Percentiles rank a stretch among this genome's conserved stretches.
Evolutionary conservation across 1,140 invertebrate genomes (phyloP).

Genomic region (Lethrus apterus): DNA sequence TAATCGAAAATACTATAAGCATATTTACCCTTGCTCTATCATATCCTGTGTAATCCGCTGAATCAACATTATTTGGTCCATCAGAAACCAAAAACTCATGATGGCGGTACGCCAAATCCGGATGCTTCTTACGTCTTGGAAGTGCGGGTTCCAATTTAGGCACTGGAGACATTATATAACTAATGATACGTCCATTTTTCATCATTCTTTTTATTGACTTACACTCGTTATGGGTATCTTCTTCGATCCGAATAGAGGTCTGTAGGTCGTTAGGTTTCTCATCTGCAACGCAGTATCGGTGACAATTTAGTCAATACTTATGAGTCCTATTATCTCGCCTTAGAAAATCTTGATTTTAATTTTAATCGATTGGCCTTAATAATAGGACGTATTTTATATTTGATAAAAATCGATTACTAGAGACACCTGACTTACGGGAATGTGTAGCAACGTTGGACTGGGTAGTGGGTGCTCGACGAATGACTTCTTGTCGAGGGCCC

Average conservation of each 20-base stretch:
- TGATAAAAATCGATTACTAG: slow-evolving; percentile 27
- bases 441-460: slow-evolving; percentile 45
- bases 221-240: slow-evolving; percentile 28
- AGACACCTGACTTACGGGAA: slow-evolving; percentile 38
- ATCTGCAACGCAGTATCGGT: slow-evolving; percentile 26
- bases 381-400: neutral
- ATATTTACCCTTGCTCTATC: slow-evolving; percentile 51
- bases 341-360: too few species aligned
- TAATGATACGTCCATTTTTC: slow-evolving; percentile 19
- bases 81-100: slow-evolving; percentile 69
- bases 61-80: slow-evolving; percentile 44
- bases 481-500: slow-evolving; percentile 52
- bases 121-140: slow-evolving; percentile 78
- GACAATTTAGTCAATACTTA: neutral
- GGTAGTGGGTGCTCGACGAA: slow-evolving; percentile 51
- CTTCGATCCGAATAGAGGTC: slow-evolving; percentile 21
- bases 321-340: too few species aligned
- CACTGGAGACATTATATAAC: slow-evolving; percentile 41
- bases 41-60: slow-evolving; percentile 41
- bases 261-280: slow-evolving; percentile 36
- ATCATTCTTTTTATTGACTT: slow-evolving; percentile 25
- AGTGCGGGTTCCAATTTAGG: slow-evolving; percentile 67
- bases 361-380: neutral
- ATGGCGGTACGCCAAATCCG: slow-evolving; percentile 74
- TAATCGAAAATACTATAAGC: too few species aligned